Conservation (phyloP, 2,888 invertebrate genomes). For the Rutpela maculata region DNA sequence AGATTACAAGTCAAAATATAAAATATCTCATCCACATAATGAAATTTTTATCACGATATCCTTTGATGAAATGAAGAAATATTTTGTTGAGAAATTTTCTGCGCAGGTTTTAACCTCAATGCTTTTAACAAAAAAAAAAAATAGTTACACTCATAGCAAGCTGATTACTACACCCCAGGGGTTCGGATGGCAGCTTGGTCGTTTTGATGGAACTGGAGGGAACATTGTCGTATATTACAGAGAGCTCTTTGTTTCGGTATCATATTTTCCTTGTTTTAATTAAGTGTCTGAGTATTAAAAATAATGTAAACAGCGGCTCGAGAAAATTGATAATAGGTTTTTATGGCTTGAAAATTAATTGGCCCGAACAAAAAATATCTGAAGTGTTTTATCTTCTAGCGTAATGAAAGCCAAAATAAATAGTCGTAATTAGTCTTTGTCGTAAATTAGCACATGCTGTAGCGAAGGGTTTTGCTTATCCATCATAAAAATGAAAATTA, state of each 20-base stretch:
- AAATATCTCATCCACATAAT: neutral
- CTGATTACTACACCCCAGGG: neutral
- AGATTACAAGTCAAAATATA: neutral
- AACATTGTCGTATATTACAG: neutral
- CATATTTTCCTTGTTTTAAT: conserved; percentile 1
- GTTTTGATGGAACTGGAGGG: neutral
- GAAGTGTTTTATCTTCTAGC: conserved; percentile 3
- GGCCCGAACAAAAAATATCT: conserved; percentile 4
- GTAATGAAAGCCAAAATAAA: conserved; percentile 12
- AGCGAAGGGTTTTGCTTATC: conserved; percentile 11
- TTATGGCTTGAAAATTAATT: conserved; percentile 9
- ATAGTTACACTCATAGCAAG: neutral
- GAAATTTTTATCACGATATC: neutral
- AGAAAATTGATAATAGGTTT: conserved; percentile 1
- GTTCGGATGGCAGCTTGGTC: neutral
- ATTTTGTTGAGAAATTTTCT: too few relatives aligned
- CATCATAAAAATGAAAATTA: neutral
- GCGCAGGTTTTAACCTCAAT: too few relatives aligned
- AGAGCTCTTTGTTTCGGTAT: neutral
- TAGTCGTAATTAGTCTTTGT: conserved; percentile 16
- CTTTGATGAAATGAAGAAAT: too few relatives aligned
- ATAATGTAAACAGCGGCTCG: conserved; percentile 2
- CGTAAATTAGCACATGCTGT: conserved; percentile 15
- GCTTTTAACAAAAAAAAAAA: too few relatives aligned
- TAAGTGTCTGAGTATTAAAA: neutral